These are phyloP conservation scores for Patiria pectinifera DNA, from an alignment of 53 echinoderm and acorn worm genomes.

Conservation along the genomic window DNA sequence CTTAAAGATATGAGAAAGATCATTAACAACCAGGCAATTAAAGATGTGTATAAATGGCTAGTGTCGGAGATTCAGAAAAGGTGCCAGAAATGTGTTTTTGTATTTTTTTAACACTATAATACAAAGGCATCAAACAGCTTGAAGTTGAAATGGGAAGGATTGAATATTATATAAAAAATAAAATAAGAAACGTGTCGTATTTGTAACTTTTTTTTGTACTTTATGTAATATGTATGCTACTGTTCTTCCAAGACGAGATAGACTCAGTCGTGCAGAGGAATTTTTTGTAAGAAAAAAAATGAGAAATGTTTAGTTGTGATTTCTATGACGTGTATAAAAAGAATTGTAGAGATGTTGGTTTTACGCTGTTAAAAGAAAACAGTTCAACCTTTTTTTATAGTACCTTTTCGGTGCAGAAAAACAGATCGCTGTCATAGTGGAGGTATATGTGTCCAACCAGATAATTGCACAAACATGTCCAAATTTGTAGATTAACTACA, in stretches of 20 bases:
- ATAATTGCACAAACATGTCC: not conserved
- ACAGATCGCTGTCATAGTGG: not conserved
- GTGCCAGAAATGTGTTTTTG: no score
- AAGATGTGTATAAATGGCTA: no score
- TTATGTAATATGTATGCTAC: constrained; percentile 31
- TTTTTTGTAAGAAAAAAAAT: constrained; percentile 4
- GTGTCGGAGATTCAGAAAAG: no score
- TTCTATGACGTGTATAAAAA: constrained; percentile 3
- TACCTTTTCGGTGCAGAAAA: not conserved
- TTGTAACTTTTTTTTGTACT: constrained; percentile 36
- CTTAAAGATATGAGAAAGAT: no score
- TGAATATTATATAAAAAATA: no score
- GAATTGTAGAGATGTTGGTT: not conserved
- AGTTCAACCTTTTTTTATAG: not conserved
- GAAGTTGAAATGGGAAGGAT: no score
- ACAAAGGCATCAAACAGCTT: no score
- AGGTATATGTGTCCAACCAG: not conserved
- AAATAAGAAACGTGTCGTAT: not conserved
- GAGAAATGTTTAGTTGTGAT: constrained; percentile 5
- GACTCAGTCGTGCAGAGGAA: not conserved
- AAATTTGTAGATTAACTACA: not conserved
- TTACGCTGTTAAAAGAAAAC: not conserved
- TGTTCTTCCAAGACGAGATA: constrained; percentile 57
- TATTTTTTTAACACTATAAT: no score
- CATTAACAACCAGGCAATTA: no score